Conservation (phyloP, 2,797 vertebrate species). For the Remorina albescens region DNA sequence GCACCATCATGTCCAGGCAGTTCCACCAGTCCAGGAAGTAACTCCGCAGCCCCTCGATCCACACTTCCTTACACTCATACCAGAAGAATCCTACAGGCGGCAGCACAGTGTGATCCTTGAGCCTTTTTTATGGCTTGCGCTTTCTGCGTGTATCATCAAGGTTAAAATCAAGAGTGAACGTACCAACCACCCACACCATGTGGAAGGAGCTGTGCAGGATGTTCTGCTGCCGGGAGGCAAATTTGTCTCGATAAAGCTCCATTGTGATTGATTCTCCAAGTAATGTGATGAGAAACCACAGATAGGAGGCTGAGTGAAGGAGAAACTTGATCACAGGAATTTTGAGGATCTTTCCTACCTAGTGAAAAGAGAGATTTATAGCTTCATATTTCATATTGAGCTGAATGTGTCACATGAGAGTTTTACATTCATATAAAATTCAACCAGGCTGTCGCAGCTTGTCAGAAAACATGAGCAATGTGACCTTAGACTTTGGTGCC, state of each 20-base stretch:
- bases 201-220: slow-evolving; percentile 91
- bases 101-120: neutral
- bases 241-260: slow-evolving; percentile 86
- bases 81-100: slow-evolving; percentile 90
- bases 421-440: neutral
- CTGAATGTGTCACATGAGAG: neutral
- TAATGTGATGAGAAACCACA: slow-evolving; percentile 93
- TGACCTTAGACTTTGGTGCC: slow-evolving; percentile 91
- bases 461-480: neutral
- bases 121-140: neutral
- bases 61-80: slow-evolving; percentile 95
- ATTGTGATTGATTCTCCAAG: slow-evolving; percentile 91
- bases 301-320: slow-evolving; percentile 90
- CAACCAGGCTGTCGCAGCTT: neutral
- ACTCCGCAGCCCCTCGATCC: slow-evolving; percentile 91
- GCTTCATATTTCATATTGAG: too few species aligned
- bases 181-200: slow-evolving; percentile 94
- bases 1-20: slow-evolving; percentile 91
- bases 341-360: slow-evolving; percentile 89
- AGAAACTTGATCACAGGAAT: slow-evolving; percentile 93
- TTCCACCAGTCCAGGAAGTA: slow-evolving; percentile 96
- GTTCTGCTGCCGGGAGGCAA: slow-evolving; percentile 86
- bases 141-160: neutral
- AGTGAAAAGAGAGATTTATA: slow-evolving; percentile 18
- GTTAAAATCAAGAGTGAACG: slow-evolving; percentile 37